phyloP scores from a whole-genome alignment of 2,797 vertebrate species.

The Vipera ursinii region DNA sequence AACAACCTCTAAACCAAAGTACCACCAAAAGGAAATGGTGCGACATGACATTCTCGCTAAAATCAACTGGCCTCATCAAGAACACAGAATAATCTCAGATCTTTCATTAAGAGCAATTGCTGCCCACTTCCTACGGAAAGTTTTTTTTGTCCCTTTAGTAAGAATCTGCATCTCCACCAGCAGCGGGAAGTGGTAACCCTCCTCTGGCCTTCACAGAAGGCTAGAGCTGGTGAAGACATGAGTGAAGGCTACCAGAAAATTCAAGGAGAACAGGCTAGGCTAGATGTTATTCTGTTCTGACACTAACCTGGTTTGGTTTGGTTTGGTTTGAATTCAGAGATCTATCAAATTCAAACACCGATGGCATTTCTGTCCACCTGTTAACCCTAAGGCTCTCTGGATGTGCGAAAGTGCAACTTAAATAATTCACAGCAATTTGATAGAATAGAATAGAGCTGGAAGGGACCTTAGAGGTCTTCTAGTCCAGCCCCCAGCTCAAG shows the following conservation, averaged over 20 bases:
- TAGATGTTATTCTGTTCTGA: background rate
- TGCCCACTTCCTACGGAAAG: conserved; percentile 5
- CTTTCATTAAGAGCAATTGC: background rate
- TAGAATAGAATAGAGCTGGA: too few species aligned
- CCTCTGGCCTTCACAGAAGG: background rate
- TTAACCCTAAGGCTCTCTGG: background rate
- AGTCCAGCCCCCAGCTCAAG: too few species aligned
- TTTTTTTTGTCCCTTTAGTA: background rate
- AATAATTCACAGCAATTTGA: background rate
- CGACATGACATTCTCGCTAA: background rate
- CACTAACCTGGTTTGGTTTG: background rate
- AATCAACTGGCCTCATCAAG: background rate
- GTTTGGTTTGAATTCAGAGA: background rate
- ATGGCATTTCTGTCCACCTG: background rate
- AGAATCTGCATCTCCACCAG: background rate
- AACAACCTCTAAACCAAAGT: background rate
- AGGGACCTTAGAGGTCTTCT: too few species aligned
- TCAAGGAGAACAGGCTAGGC: background rate
- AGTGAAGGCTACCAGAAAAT: background rate
- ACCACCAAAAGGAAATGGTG: background rate
- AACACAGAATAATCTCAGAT: background rate
- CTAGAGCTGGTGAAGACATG: background rate
- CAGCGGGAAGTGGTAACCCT: background rate
- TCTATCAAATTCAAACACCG: background rate
- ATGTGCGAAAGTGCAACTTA: background rate